These are phyloP conservation scores for Sphinx pinastri DNA, from an alignment of 2,888 invertebrate species.

Conservation along the genomic window DNA sequence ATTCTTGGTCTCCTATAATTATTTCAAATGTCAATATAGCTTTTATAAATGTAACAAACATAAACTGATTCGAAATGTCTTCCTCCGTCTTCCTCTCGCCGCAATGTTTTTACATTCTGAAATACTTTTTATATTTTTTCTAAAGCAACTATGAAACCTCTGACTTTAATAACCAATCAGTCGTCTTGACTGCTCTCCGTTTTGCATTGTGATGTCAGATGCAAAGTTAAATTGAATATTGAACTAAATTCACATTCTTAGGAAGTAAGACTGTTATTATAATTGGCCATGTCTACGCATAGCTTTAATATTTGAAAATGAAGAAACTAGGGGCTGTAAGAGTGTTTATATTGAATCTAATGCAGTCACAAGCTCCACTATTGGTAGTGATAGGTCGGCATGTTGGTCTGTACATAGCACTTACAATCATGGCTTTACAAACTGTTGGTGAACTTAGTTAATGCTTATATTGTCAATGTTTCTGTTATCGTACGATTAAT, in stretches of 20 bases:
- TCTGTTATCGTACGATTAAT: slow-evolving; percentile 76
- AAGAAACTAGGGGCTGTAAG: slow-evolving; percentile 55
- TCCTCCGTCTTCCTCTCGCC: slow-evolving; percentile 72
- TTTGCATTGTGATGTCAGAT: slow-evolving; percentile 8
- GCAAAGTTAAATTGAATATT: slow-evolving; percentile 16
- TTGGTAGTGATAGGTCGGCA: slow-evolving; percentile 32
- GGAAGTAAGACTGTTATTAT: slow-evolving; percentile 71
- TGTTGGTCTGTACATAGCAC: slow-evolving; percentile 26
- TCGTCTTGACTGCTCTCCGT: not conserved
- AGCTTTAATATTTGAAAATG: slow-evolving; percentile 78
- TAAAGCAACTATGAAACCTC: slow-evolving; percentile 9
- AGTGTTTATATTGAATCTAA: not conserved
- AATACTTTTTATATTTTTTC: slow-evolving; percentile 16
- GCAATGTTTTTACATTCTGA: slow-evolving; percentile 19
- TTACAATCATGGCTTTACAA: slow-evolving; percentile 74
- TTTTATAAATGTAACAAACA: slow-evolving; percentile 38
- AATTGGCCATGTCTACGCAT: slow-evolving; percentile 73
- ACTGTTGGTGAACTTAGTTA: slow-evolving; percentile 79
- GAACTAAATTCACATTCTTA: slow-evolving; percentile 47
- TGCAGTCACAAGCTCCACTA: slow-evolving; percentile 1
- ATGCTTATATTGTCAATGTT: slow-evolving; percentile 64
- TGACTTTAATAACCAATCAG: slow-evolving; percentile 13
- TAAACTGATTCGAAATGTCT: slow-evolving; percentile 66
- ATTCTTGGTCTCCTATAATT: slow-evolving; percentile 43
- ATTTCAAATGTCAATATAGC: slow-evolving; percentile 30